A percentile compares a stretch with the other conserved stretches of the same genome.
phyloP scores from a whole-genome alignment of 1,140 invertebrate species.

The Caerostris darwini region DNA sequence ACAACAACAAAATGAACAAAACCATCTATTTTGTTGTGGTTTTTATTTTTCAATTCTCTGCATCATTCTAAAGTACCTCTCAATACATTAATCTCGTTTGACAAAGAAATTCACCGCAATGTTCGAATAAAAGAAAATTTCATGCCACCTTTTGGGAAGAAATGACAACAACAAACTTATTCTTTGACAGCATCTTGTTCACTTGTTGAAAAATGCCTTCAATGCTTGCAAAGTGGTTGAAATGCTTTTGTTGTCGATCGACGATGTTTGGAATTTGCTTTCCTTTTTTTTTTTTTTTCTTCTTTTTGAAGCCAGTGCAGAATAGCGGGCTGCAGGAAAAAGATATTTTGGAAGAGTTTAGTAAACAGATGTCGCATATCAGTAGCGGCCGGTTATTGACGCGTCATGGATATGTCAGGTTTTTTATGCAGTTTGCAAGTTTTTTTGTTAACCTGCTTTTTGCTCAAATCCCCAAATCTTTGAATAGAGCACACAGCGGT shows the following conservation, averaged over 20 bases:
- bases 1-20: no score
- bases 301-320: neutral
- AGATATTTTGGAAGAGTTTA: constrained; percentile 40
- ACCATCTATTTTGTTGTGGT: no score
- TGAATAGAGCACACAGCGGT: neutral
- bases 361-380: constrained; percentile 67
- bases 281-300: neutral
- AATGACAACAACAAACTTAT: neutral
- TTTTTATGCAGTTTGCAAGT: neutral
- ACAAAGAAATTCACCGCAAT: no score
- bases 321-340: neutral
- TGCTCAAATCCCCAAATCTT: neutral
- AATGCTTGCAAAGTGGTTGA: constrained; percentile 47
- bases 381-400: constrained; percentile 43
- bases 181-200: constrained; percentile 40
- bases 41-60: no score
- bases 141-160: no score
- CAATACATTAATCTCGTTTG: no score
- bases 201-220: constrained; percentile 13
- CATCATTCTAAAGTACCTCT: no score
- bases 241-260: constrained; percentile 38
- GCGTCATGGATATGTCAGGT: constrained; percentile 52
- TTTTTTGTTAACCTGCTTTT: neutral
- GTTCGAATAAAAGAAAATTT: no score
- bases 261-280: neutral